Base-by-base conservation (phyloP, 2,797 vertebrate genomes). In the Cirrhinus molitorella region DNA sequence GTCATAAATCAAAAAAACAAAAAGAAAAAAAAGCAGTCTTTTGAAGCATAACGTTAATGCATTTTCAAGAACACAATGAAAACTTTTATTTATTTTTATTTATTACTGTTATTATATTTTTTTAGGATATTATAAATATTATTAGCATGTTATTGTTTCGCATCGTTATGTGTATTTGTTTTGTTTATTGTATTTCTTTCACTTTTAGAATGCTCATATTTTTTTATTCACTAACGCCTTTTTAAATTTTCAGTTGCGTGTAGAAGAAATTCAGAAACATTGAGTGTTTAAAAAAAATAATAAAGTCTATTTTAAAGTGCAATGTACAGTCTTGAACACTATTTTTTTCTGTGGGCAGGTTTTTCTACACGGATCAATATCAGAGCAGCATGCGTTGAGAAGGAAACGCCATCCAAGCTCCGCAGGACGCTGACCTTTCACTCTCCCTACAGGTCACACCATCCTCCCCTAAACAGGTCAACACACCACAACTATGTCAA, bases 291-390 rank as follows among this genome's bases (percentile, higher is more conserved):
- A n/a, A 9, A 57, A 23, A 57, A 67, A 34, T 34, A 65, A 34
- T 23, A 70, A 34, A 83, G 63, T 75, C n/a, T 68, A 19, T 40
- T 81, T 59, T 19, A 66, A 63, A n/a, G 31, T 51, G 34, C 12
- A 49, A 80, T 37, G 34, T 55, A 23, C 67, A 67, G 55, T 83
- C n/a, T 49, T 55, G 25, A 80, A 86, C 61, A 71, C 91, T 91
- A 87, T 80, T 83, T 81, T 88, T 91, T 92, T 81, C 92, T 91
- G 88, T 94, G 92, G 51, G 3, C 73, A 92, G 93, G 94, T 96
- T 95, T 95, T 95, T 91, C 93, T 94, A 91, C 65, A 65, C 74
- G 94, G 95, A 97, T 98, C 97, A 95, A 97, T 98, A 97, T 94
- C 92, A 86, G 89, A 95, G 83, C 96, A 95, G 96, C 95, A 90